A percentile compares a stretch with the other conserved stretches of the same genome.
Evolutionary conservation across 2,113 vertebrate species (phyloP).

Genomic region (Petromus typicus): DNA sequence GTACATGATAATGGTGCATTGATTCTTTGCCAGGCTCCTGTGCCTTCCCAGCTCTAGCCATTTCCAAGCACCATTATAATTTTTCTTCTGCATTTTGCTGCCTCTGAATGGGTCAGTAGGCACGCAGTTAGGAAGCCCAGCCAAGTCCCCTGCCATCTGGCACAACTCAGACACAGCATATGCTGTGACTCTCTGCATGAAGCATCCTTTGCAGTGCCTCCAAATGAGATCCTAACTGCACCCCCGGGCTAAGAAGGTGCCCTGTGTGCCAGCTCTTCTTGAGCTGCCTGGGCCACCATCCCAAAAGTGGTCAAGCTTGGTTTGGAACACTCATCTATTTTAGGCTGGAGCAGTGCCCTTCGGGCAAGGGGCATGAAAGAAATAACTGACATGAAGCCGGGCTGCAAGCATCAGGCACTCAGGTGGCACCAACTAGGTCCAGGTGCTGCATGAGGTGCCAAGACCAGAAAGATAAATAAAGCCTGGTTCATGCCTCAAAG

Average conservation of each 20-base stretch:
- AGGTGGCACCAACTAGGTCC: not conserved
- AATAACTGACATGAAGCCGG: not conserved
- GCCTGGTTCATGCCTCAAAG: not conserved
- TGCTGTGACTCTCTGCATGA: conserved; percentile 1
- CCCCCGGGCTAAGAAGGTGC: not conserved
- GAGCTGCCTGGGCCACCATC: not conserved
- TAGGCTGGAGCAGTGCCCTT: not conserved
- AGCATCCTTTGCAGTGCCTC: not conserved
- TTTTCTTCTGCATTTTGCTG: conserved; percentile 50
- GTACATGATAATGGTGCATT: fast-evolving
- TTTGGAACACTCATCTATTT: not conserved
- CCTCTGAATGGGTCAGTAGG: conserved; percentile 62
- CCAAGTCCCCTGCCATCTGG: conserved; percentile 75
- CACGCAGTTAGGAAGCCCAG: conserved; percentile 45
- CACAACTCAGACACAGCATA: conserved; percentile 44
- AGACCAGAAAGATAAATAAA: conserved; percentile 11
- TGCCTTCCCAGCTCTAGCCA: conserved; percentile 17
- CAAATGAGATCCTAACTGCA: conserved; percentile 40
- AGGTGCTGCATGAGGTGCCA: not conserved
- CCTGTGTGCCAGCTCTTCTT: not conserved
- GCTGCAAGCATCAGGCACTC: not conserved
- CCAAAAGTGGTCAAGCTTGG: not conserved
- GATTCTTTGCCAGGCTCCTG: conserved; percentile 15
- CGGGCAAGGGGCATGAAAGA: not conserved
- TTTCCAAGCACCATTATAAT: conserved; percentile 36